Evolutionary conservation across 2,888 invertebrate genomes (phyloP).

Genomic region (Agrochola litura): DNA sequence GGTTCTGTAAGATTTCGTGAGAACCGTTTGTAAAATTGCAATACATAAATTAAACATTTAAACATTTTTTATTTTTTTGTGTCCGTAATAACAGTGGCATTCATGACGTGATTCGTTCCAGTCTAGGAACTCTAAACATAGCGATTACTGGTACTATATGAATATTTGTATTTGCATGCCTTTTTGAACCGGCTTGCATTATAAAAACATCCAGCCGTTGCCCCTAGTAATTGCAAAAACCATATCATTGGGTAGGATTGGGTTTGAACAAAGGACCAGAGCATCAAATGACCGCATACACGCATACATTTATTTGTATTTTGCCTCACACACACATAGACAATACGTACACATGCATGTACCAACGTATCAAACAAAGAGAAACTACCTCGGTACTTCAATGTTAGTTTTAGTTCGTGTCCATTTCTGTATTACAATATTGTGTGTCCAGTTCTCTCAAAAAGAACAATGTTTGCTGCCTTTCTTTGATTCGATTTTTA

Average conservation of each 20-base stretch:
- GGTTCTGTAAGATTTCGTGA: neutral
- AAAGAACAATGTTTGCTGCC: slow-evolving; percentile 35
- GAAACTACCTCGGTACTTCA: slow-evolving; percentile 27
- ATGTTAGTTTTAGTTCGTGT: slow-evolving; percentile 43
- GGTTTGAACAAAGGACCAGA: neutral
- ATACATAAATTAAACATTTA: neutral
- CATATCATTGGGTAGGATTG: neutral
- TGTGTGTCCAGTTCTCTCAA: slow-evolving; percentile 50
- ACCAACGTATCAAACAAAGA: slow-evolving; percentile 8
- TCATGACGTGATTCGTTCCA: neutral
- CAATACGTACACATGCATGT: neutral
- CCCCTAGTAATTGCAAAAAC: neutral
- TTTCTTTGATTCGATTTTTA: slow-evolving; percentile 46
- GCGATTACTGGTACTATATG: neutral
- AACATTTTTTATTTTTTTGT: neutral
- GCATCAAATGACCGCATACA: neutral
- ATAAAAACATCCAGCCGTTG: neutral
- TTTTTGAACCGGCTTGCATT: neutral
- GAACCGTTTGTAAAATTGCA: neutral
- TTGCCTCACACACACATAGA: neutral
- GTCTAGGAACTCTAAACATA: neutral
- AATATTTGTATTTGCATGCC: neutral
- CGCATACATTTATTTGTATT: neutral
- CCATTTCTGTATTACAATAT: slow-evolving; percentile 53
- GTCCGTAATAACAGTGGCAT: neutral